Conservation (phyloP, 1,140 invertebrate genomes). For the Sycobia sp. region DNA sequence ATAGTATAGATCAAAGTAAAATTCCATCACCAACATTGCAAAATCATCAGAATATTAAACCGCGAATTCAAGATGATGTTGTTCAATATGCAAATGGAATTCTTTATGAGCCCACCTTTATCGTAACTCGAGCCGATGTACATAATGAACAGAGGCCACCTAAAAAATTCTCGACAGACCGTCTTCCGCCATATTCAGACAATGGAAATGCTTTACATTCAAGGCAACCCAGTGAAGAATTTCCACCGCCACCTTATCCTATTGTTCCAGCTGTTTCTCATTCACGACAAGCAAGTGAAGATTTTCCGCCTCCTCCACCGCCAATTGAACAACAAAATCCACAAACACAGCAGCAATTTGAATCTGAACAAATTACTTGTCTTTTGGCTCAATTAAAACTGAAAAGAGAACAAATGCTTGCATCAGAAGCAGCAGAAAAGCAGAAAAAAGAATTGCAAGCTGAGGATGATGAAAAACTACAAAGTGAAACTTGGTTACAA, state of each 20-base stretch:
- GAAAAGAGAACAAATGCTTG: constrained; percentile 74
- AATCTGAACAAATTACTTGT: constrained; percentile 61
- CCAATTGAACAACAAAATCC: constrained; percentile 69
- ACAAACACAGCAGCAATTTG: constrained; percentile 38
- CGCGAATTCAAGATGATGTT: constrained; percentile 60
- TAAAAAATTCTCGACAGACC: constrained; percentile 54
- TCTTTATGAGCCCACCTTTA: constrained; percentile 58
- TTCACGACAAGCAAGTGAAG: constrained; percentile 84
- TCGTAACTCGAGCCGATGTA: constrained; percentile 80
- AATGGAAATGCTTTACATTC: constrained; percentile 53
- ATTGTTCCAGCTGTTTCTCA: constrained; percentile 72
- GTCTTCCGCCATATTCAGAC: constrained; percentile 55
- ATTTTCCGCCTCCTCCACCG: constrained; percentile 85
- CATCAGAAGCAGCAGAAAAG: constrained; percentile 56
- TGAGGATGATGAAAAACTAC: constrained; percentile 56
- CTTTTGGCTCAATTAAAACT: constrained; percentile 76
- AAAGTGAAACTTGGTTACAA: constrained; percentile 73
- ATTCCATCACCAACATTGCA: constrained; percentile 34
- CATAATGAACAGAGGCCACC: constrained; percentile 77
- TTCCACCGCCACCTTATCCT: constrained; percentile 78
- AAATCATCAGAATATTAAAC: constrained; percentile 47
- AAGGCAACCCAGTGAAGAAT: constrained; percentile 62
- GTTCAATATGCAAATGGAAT: constrained; percentile 64
- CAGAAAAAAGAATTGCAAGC: constrained; percentile 37
- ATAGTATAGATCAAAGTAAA: constrained; percentile 49